Evolutionary conservation across 2,113 vertebrate genomes (phyloP).

Genomic region (Vidua chalybeata): DNA sequence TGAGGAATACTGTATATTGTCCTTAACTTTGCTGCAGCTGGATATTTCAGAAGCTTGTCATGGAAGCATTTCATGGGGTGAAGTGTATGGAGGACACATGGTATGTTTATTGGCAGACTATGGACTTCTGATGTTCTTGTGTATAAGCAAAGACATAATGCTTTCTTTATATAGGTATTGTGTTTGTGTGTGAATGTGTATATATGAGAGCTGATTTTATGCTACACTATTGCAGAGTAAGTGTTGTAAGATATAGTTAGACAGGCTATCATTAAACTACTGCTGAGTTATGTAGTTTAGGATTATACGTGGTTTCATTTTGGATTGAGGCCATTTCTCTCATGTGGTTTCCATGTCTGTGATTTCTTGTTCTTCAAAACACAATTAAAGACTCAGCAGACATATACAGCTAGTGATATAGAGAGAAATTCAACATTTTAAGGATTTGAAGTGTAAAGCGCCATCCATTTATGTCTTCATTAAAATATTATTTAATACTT

Average conservation of each 20-base stretch:
- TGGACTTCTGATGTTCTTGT: not conserved
- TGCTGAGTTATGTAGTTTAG: constrained; percentile 8
- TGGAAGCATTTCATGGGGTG: not conserved
- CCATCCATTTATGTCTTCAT: not conserved
- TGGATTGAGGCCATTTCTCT: constrained; percentile 51
- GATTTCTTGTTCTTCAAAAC: constrained; percentile 23
- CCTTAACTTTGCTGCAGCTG: not conserved
- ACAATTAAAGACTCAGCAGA: not conserved
- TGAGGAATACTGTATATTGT: not conserved
- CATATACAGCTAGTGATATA: not conserved
- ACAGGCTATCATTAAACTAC: constrained; percentile 39
- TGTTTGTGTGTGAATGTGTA: not conserved
- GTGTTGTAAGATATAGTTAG: constrained; percentile 3
- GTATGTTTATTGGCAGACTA: not conserved
- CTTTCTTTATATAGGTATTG: not conserved
- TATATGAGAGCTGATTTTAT: not conserved
- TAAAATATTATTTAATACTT: not conserved
- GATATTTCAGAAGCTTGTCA: not conserved
- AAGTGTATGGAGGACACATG: not conserved
- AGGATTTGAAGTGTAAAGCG: not conserved
- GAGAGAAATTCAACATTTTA: constrained; percentile 9
- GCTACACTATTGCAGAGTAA: not conserved
- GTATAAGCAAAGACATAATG: not conserved
- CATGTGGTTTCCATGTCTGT: constrained; percentile 27
- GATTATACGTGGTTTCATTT: constrained; percentile 26